A percentile compares a stretch with the other conserved stretches of the same genome.
phyloP scores from a whole-genome alignment of 2,797 vertebrate genomes.

The Nyctibius grandis region DNA sequence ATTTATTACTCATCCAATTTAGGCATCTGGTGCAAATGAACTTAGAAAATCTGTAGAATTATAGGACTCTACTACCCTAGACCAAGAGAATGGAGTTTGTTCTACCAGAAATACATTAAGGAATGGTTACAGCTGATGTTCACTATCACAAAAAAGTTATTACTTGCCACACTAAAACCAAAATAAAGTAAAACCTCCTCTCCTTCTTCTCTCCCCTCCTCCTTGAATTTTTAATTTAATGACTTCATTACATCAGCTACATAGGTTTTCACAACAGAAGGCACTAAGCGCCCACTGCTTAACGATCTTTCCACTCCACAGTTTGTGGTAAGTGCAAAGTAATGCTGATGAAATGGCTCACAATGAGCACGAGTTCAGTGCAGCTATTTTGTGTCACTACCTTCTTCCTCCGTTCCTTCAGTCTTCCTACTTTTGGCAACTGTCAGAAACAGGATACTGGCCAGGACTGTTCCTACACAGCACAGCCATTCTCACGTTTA shows the following conservation, averaged over 20 bases:
- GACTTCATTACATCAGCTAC: not conserved
- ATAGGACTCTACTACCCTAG: not conserved
- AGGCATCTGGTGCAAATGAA: not conserved
- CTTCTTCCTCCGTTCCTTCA: not conserved
- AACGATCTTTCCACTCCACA: not conserved
- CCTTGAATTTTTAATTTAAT: not conserved
- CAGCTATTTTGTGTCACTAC: not conserved
- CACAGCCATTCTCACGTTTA: not conserved
- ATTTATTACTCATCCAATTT: not conserved
- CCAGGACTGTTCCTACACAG: not conserved
- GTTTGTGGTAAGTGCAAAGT: not conserved
- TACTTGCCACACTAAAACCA: not conserved
- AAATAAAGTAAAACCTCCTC: not conserved
- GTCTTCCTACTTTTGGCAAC: not conserved
- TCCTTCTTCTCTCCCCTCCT: not conserved
- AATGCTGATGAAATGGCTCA: not conserved
- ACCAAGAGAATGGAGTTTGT: not conserved
- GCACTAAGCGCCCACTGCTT: not conserved
- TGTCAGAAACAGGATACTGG: not conserved
- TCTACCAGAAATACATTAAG: not conserved
- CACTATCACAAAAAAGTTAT: not conserved
- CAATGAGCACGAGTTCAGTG: fast-evolving
- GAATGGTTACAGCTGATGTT: not conserved
- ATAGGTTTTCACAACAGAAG: not conserved
- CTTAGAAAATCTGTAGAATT: not conserved